A percentile compares a stretch with the other conserved stretches of the same genome.
phyloP scores from a whole-genome alignment of 1,140 invertebrate genomes.

The Caenorhabditis inopinata region DNA sequence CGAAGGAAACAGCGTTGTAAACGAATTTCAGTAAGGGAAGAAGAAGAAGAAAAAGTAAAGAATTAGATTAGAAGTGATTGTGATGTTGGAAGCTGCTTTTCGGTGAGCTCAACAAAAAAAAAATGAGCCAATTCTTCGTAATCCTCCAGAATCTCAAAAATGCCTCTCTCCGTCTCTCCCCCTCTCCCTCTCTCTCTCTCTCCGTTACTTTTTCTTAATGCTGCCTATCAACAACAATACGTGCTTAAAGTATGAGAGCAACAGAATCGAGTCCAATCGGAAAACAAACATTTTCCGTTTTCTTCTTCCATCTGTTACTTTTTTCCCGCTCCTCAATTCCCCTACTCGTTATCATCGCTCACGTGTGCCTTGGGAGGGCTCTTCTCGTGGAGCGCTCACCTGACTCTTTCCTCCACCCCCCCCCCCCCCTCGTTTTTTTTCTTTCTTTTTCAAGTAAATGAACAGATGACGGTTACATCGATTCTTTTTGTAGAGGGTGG shows the following conservation, averaged over 20 bases:
- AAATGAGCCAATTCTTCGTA: too few relatives aligned
- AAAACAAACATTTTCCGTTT: background rate
- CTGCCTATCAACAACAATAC: background rate
- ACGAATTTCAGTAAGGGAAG: too few relatives aligned
- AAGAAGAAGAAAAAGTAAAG: background rate
- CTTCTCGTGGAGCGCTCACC: background rate
- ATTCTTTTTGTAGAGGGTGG: too few relatives aligned
- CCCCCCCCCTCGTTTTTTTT: too few relatives aligned
- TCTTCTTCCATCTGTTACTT: background rate
- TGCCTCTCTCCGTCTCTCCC: background rate
- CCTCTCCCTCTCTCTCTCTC: background rate
- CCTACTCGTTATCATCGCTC: constrained; percentile 27
- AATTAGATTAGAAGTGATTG: background rate
- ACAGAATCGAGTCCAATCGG: background rate
- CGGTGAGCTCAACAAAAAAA: background rate
- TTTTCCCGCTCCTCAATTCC: constrained; percentile 4
- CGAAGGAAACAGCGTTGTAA: too few relatives aligned
- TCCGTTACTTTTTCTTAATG: background rate
- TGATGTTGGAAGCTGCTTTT: background rate
- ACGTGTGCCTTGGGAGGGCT: background rate
- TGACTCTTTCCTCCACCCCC: background rate
- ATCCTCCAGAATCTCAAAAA: too few relatives aligned
- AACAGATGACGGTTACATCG: too few relatives aligned
- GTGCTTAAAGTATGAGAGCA: background rate
- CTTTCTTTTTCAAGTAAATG: background rate